A percentile compares a stretch with the other conserved stretches of the same genome.
phyloP scores from a whole-genome alignment of 2,888 invertebrate species.

The Erpobdella octoculata region DNA sequence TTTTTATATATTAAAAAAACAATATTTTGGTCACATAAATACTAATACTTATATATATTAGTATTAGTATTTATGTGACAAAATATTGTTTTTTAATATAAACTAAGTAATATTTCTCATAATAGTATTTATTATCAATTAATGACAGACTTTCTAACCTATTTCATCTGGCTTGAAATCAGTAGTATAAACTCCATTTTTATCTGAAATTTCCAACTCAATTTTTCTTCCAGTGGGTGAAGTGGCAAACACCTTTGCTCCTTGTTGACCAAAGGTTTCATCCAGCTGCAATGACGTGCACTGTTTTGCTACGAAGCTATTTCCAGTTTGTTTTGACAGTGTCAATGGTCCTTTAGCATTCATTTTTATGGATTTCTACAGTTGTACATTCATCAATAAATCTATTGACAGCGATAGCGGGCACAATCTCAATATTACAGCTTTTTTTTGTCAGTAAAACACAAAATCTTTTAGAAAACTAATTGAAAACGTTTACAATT shows the following conservation, averaged over 20 bases:
- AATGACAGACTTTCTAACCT: not conserved
- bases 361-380: not conserved
- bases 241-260: slow-evolving; percentile 6
- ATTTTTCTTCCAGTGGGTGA: not conserved
- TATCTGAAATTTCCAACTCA: not conserved
- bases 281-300: slow-evolving; percentile 4
- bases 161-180: slow-evolving; percentile 17
- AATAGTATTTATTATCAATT: not conserved
- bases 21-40: not conserved
- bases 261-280: not conserved
- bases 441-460: too few relatives aligned
- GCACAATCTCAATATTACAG: too few relatives aligned
- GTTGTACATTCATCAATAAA: too few relatives aligned
- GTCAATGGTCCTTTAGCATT: not conserved
- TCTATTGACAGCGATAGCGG: too few relatives aligned
- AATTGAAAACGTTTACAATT: too few relatives aligned
- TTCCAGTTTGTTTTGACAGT: not conserved
- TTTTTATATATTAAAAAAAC: too few relatives aligned
- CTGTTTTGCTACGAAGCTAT: not conserved
- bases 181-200: not conserved
- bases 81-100: too few relatives aligned
- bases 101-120: too few relatives aligned
- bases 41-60: not conserved
- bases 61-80: not conserved
- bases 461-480: too few relatives aligned